Evolutionary conservation across 1,140 invertebrate species (phyloP).

Genomic region (Micrasema longulum): DNA sequence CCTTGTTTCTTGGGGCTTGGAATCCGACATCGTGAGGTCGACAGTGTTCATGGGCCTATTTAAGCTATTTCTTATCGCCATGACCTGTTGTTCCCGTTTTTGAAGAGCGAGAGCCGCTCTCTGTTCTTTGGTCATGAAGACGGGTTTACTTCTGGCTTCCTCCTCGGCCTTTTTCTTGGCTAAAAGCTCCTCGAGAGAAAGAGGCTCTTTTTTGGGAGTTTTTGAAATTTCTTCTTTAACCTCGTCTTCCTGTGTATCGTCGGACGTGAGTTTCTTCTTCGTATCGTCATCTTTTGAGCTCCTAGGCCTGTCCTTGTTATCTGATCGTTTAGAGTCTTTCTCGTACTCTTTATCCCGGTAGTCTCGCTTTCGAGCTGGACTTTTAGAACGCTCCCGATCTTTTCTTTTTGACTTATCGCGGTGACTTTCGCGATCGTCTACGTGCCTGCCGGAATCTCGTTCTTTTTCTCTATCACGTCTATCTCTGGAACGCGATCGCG

Average conservation of each 20-base stretch:
- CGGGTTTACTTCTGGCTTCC: slow-evolving; percentile 92
- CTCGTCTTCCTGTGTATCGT: slow-evolving; percentile 61
- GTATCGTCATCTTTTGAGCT: slow-evolving; percentile 56
- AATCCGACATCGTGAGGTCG: slow-evolving; percentile 60
- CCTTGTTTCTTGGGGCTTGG: slow-evolving; percentile 60
- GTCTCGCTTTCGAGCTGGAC: slow-evolving; percentile 55
- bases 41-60: slow-evolving; percentile 62
- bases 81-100: slow-evolving; percentile 88
- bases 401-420: slow-evolving; percentile 59
- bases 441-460: slow-evolving; percentile 56
- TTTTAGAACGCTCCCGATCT: slow-evolving; percentile 55
- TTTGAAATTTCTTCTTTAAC: slow-evolving; percentile 61
- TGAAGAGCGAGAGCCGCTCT: slow-evolving; percentile 89
- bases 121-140: slow-evolving; percentile 97
- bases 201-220: slow-evolving; percentile 82
- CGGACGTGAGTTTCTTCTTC: slow-evolving; percentile 65
- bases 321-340: slow-evolving; percentile 57
- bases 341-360: slow-evolving; percentile 59
- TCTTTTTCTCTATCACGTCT: slow-evolving; percentile 56
- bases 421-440: slow-evolving; percentile 58
- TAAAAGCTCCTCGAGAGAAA: slow-evolving; percentile 95
- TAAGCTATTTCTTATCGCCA: slow-evolving; percentile 69
- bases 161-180: slow-evolving; percentile 98
- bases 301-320: slow-evolving; percentile 59
- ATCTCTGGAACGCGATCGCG: slow-evolving; percentile 64